phyloP scores from a whole-genome alignment of 2,113 vertebrate genomes.

The Megaptera novaeangliae region DNA sequence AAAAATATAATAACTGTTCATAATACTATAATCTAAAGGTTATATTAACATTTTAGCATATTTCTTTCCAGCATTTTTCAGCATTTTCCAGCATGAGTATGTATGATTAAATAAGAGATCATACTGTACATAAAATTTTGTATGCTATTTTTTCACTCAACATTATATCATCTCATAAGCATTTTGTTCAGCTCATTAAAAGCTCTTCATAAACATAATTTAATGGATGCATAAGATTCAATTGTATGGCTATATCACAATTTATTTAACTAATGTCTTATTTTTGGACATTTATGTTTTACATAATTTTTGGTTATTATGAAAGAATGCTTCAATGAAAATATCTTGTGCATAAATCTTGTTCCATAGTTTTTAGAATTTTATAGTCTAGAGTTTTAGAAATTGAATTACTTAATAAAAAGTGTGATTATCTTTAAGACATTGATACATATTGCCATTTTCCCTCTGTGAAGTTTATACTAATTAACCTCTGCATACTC shows the following conservation, averaged over 20 bases:
- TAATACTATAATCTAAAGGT: not conserved
- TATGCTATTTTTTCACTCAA: constrained; percentile 34
- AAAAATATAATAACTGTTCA: not conserved
- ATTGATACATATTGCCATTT: not conserved
- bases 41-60: not conserved
- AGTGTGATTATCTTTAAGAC: constrained; percentile 36
- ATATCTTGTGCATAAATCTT: constrained; percentile 26
- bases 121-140: constrained; percentile 44
- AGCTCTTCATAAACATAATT: constrained; percentile 63
- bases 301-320: constrained; percentile 40
- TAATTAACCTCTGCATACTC: not conserved
- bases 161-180: not conserved
- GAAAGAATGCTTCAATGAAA: constrained; percentile 45
- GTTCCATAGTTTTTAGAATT: not conserved
- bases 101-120: constrained; percentile 32
- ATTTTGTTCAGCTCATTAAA: constrained; percentile 60
- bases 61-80: constrained; percentile 26
- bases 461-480: not conserved
- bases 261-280: constrained; percentile 55
- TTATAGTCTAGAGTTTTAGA: constrained; percentile 11
- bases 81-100: not conserved
- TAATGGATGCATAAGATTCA: constrained; percentile 51
- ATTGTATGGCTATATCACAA: constrained; percentile 37
- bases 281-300: constrained; percentile 55
- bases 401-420: constrained; percentile 55